Evolutionary conservation across 2,113 vertebrate species (phyloP), one percentile per base, ranked within the genome.

Genomic region (Reinhardtius hippoglossoides): DNA sequence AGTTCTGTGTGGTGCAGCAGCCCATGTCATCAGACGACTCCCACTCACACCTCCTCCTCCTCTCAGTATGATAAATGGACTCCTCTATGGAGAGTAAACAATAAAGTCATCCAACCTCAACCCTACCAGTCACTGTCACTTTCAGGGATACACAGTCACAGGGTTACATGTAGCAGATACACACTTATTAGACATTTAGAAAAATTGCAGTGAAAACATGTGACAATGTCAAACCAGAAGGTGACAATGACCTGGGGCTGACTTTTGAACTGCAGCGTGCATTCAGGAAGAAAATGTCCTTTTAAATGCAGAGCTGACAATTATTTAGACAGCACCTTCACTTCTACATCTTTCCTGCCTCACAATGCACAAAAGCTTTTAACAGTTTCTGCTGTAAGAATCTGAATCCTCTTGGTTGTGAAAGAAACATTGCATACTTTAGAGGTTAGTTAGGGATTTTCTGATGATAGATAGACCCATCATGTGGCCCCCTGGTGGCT

Each of bases 11-110:
- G 59, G 67, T n/a, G 85, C 81, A 80, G 81, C 73, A 64, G 77
- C 63, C 75, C 83, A 37, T 88, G 81, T 82, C 80, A 72, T 80
- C 77, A 75, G 61, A 73, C 82, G 50, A 63, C 85, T 79, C 84
- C 88, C 85, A 76, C 76, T 82, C 78, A 67, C 71, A 82, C 61
- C 80, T 87, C 61, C 80, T 87, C 82, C 71, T 76, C 65, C 78
- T 80, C 75, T 80, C 76, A 65, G 71, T 69, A 58, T 91, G 91
- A 90, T 88, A 84, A 87, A 91, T 88, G 80, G 65, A 89, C 79
- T 77, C 69, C 76, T 86, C 88, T 76, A 85, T 65, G 37, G 75
- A 82, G 83, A 84, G 71, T 81, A 88, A 91, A 90, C 88, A 92
- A 74, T 83, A 91, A 89, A 91, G 81, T 87, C 81, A 79, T 82